Conservation (phyloP, 2,888 invertebrate species). For the Diloba caeruleocephala region DNA sequence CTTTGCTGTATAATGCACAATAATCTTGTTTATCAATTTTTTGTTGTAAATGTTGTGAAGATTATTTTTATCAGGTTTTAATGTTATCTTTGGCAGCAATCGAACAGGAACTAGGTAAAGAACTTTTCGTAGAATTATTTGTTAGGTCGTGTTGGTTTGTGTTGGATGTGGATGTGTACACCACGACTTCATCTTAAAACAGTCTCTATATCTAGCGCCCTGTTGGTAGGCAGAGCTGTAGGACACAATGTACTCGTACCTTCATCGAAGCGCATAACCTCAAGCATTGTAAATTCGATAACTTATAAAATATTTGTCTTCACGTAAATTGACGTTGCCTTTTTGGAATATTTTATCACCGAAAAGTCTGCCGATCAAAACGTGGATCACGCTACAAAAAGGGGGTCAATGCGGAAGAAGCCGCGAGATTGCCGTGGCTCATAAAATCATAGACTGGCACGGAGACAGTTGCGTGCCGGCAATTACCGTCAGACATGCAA, state of each 20-base stretch:
- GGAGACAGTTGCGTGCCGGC: slow-evolving; percentile 53
- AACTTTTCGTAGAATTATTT: slow-evolving; percentile 31
- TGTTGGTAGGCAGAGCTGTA: slow-evolving; percentile 58
- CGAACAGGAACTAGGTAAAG: too few relatives aligned
- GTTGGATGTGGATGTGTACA: slow-evolving; percentile 36
- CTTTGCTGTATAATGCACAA: too few relatives aligned
- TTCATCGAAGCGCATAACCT: slow-evolving; percentile 53
- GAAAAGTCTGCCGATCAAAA: slow-evolving; percentile 32
- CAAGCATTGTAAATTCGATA: too few relatives aligned
- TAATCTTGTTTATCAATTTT: slow-evolving; percentile 18
- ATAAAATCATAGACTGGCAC: slow-evolving; percentile 54
- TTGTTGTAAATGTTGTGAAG: slow-evolving; percentile 27
- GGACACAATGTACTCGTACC: slow-evolving; percentile 33
- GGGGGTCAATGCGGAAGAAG: slow-evolving; percentile 50
- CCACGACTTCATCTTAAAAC: slow-evolving; percentile 57
- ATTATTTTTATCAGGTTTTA: slow-evolving; percentile 24
- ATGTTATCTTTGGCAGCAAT: slow-evolving; percentile 25
- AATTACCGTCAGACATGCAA: slow-evolving; percentile 53
- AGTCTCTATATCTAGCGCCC: slow-evolving; percentile 59
- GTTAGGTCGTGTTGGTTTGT: slow-evolving; percentile 59
- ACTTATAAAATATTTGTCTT: background rate
- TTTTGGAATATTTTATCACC: slow-evolving; percentile 36
- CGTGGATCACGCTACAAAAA: slow-evolving; percentile 42
- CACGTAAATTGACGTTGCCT: slow-evolving; percentile 14
- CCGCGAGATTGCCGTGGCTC: slow-evolving; percentile 40